A percentile compares a stretch with the other conserved stretches of the same genome.
phyloP scores from a whole-genome alignment of 2,113 vertebrate species.

The Terrapene triunguis region DNA sequence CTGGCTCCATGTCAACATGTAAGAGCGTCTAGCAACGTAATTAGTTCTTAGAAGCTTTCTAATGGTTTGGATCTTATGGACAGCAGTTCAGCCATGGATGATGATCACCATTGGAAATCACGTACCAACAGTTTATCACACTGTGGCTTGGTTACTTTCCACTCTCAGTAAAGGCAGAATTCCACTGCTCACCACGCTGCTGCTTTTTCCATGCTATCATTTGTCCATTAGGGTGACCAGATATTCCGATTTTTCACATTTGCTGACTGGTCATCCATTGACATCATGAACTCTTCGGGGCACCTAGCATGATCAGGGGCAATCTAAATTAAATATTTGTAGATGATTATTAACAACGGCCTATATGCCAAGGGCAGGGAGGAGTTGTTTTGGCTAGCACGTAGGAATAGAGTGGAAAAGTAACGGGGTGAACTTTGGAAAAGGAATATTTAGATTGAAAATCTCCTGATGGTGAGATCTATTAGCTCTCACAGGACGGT shows the following conservation, averaged over 20 bases:
- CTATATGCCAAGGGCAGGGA: not conserved
- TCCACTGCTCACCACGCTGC: not conserved
- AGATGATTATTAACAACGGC: not conserved
- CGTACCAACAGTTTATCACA: not conserved
- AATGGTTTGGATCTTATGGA: not conserved
- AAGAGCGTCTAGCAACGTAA: not conserved
- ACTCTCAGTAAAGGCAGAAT: fast-evolving
- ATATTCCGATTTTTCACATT: no score
- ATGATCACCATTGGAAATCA: fast-evolving
- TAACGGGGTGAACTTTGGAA: not conserved
- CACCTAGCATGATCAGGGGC: not conserved
- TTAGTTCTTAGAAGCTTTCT: slow-evolving; percentile 7
- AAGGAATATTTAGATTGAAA: not conserved
- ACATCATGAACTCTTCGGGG: not conserved
- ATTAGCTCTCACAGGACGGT: not conserved
- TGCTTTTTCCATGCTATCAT: not conserved
- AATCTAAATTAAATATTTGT: not conserved
- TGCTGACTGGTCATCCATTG: not conserved
- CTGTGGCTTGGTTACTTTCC: not conserved
- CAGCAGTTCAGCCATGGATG: not conserved
- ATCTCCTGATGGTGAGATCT: not conserved
- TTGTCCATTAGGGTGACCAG: no score
- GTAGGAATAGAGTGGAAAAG: not conserved
- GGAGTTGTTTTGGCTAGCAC: not conserved
- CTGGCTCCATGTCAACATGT: not conserved